A percentile compares a stretch with the other conserved stretches of the same genome.
phyloP scores from a whole-genome alignment of 2,113 vertebrate genomes.

The Andinoacara biseriatus region DNA sequence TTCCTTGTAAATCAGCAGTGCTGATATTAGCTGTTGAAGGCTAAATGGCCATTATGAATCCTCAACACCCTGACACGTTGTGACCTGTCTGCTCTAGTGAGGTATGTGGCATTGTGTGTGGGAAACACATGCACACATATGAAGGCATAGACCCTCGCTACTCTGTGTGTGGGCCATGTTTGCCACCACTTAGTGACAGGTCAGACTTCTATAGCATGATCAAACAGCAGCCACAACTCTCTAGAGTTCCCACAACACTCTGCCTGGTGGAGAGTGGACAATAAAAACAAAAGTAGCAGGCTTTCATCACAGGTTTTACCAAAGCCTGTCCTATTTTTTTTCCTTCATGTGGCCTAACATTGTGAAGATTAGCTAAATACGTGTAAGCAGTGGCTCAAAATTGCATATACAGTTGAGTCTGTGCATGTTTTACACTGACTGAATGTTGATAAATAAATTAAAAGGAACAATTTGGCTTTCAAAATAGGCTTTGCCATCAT shows the following conservation, averaged over 20 bases:
- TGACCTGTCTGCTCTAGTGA: conserved; percentile 76
- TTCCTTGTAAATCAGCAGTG: conserved; percentile 77
- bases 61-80: conserved; percentile 74
- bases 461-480: background rate
- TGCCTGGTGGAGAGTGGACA: conserved; percentile 75
- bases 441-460: background rate
- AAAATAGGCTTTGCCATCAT: background rate
- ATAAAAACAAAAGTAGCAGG: conserved; percentile 75
- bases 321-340: conserved; percentile 51
- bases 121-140: conserved; percentile 68
- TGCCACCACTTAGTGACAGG: conserved; percentile 81
- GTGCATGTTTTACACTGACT: background rate
- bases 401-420: background rate
- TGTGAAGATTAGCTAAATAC: conserved; percentile 34
- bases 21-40: conserved; percentile 81
- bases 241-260: conserved; percentile 74
- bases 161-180: conserved; percentile 81
- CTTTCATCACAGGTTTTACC: conserved; percentile 76
- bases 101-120: conserved; percentile 78
- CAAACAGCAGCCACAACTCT: conserved; percentile 80
- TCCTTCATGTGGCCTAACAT: conserved; percentile 40
- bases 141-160: conserved; percentile 34
- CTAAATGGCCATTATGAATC: conserved; percentile 80
- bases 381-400: conserved; percentile 34
- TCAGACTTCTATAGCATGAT: conserved; percentile 79